Conservation (phyloP, 2,888 invertebrate species). For the Drosophila infuscata region DNA sequence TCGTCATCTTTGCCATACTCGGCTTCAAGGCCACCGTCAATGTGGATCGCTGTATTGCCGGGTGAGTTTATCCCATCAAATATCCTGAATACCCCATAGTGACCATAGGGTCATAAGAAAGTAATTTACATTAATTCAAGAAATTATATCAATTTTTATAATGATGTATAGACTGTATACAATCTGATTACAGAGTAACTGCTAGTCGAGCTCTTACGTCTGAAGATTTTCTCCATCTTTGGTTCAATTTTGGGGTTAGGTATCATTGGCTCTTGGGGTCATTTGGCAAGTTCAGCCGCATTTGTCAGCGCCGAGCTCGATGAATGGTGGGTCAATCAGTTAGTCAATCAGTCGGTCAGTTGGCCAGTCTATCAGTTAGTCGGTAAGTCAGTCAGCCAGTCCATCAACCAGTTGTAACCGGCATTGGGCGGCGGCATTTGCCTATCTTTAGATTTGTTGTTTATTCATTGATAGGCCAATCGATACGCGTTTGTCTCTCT, state of each 20-base stretch:
- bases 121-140: no score
- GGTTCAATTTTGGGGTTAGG: not conserved
- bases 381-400: not conserved
- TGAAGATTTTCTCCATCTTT: not conserved
- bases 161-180: no score
- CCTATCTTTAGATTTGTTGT: slow-evolving; percentile 52
- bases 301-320: slow-evolving; percentile 49
- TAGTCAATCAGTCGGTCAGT: slow-evolving; percentile 2
- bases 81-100: no score
- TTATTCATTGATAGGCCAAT: slow-evolving; percentile 66
- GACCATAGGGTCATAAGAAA: no score
- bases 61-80: slow-evolving; percentile 86
- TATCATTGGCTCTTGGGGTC: slow-evolving; percentile 25
- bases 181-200: not conserved
- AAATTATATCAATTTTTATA: no score
- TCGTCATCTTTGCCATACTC: slow-evolving; percentile 97
- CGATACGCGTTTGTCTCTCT: slow-evolving; percentile 60
- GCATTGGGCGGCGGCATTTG: slow-evolving; percentile 47
- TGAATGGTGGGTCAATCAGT: slow-evolving; percentile 41
- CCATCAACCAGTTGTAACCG: slow-evolving; percentile 68
- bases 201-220: not conserved
- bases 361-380: not conserved
- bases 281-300: slow-evolving; percentile 45
- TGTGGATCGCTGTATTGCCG: slow-evolving; percentile 92
- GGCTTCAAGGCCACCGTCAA: slow-evolving; percentile 98